phyloP scores from a whole-genome alignment of 2,113 vertebrate genomes.

The Platanista minor region DNA sequence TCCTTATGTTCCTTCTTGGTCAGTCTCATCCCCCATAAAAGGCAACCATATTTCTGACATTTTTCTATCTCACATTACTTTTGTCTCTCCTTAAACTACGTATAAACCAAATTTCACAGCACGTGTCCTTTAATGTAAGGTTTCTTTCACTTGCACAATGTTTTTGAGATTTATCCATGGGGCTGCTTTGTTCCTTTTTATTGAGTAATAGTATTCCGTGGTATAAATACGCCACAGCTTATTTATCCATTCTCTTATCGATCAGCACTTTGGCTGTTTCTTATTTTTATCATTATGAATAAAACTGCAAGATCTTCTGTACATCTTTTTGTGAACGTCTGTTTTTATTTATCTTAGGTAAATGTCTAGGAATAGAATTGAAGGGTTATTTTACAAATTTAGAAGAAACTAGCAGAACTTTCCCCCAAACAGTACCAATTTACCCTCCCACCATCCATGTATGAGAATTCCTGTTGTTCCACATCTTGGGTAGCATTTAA shows the following conservation, averaged over 20 bases:
- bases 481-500: background rate
- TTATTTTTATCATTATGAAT: background rate
- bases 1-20: background rate
- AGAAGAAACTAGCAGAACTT: background rate
- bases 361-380: background rate
- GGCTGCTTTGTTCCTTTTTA: background rate
- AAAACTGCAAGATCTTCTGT: background rate
- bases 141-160: background rate
- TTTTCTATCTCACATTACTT: background rate
- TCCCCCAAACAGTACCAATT: background rate
- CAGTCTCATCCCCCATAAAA: background rate
- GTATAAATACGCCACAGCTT: background rate
- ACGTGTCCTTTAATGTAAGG: background rate
- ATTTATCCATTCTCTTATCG: background rate
- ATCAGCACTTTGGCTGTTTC: background rate
- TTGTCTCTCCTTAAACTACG: background rate
- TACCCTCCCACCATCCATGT: background rate
- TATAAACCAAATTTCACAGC: background rate
- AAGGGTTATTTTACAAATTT: background rate
- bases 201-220: background rate
- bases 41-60: background rate
- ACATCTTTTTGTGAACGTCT: background rate
- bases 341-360: conserved; percentile 9
- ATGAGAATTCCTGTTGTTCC: background rate
- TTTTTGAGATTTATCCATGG: background rate